Percentiles rank a stretch among this genome's conserved stretches.
These are phyloP conservation scores for Latheticus oryzae DNA, from an alignment of 2,888 invertebrate genomes.

Conservation along the genomic window DNA sequence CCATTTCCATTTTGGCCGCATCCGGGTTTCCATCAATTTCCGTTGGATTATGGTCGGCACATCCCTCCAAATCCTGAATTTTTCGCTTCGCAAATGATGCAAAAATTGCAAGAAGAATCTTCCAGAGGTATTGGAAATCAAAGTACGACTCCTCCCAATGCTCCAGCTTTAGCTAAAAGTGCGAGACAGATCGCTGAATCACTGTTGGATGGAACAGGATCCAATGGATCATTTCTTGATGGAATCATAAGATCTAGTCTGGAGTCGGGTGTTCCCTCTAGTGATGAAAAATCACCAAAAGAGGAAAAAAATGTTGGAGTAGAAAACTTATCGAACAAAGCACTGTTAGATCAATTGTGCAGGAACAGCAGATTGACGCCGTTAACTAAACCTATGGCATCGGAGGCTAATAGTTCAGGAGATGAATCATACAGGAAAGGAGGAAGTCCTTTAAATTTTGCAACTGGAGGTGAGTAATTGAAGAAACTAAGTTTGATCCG, in stretches of 20 bases:
- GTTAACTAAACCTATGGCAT: conserved; percentile 63
- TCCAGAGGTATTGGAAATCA: conserved; percentile 58
- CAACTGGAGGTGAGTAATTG: conserved; percentile 52
- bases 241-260: conserved; percentile 86
- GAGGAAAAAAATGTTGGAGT: conserved; percentile 67
- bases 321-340: conserved; percentile 71
- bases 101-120: conserved; percentile 80
- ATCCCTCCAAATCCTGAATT: conserved; percentile 74
- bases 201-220: conserved; percentile 73
- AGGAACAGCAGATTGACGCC: conserved; percentile 72
- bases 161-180: conserved; percentile 63
- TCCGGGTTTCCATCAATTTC: conserved; percentile 70
- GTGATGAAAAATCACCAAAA: conserved; percentile 67
- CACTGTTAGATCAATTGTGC: conserved; percentile 75
- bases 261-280: conserved; percentile 73
- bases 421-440: conserved; percentile 65
- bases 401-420: conserved; percentile 64
- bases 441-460: conserved; percentile 61
- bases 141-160: conserved; percentile 46
- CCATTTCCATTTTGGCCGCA: conserved; percentile 85
- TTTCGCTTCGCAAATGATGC: conserved; percentile 84
- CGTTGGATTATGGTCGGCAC: conserved; percentile 65
- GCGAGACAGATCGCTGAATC: conserved; percentile 74
- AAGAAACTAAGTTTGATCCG: too few relatives aligned
- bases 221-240: conserved; percentile 84